These are phyloP conservation scores for Abscondita cerata DNA, from an alignment of 2,888 invertebrate species.

Conservation along the genomic window DNA sequence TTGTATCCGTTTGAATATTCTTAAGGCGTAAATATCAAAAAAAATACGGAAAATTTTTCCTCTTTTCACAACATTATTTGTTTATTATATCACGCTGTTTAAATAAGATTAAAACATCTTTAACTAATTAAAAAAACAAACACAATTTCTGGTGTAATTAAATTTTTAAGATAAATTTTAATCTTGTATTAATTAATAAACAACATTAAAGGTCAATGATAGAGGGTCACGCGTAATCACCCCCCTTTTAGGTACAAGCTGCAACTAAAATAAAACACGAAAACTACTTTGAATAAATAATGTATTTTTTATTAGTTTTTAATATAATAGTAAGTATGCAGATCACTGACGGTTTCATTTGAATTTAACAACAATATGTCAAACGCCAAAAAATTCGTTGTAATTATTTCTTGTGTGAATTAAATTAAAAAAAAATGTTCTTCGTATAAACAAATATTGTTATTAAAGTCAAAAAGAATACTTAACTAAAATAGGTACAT, in stretches of 20 bases:
- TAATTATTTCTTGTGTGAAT: background rate
- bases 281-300: conserved; percentile 52
- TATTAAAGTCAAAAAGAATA: conserved; percentile 25
- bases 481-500: conserved; percentile 34
- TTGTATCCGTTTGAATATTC: too few relatives aligned
- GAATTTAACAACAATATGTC: conserved; percentile 41
- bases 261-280: background rate
- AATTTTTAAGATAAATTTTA: too few relatives aligned
- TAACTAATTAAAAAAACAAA: too few relatives aligned
- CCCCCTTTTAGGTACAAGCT: background rate
- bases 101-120: too few relatives aligned
- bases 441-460: conserved; percentile 18
- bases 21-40: too few relatives aligned
- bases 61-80: too few relatives aligned
- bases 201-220: too few relatives aligned
- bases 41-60: too few relatives aligned
- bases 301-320: conserved; percentile 52
- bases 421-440: background rate
- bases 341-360: conserved; percentile 48
- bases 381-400: conserved; percentile 11
- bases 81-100: too few relatives aligned
- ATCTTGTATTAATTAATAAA: too few relatives aligned
- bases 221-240: too few relatives aligned
- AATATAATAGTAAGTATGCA: conserved; percentile 51
- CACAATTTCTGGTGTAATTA: too few relatives aligned